Percentiles rank a stretch among this genome's conserved stretches.
These are phyloP conservation scores for Whitmania pigra DNA, from an alignment of 1,140 invertebrate genomes.

Conservation along the genomic window DNA sequence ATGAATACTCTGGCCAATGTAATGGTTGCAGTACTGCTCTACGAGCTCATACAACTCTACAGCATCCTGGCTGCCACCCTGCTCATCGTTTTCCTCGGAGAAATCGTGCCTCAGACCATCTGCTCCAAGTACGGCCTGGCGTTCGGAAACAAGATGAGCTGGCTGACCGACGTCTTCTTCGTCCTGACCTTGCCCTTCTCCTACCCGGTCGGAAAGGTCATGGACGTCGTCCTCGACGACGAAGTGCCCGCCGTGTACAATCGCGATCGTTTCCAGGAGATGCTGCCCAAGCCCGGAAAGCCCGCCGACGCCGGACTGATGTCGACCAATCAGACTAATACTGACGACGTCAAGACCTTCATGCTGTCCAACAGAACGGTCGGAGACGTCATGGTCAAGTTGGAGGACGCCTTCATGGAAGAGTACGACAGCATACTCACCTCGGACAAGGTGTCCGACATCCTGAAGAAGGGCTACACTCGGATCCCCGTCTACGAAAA, in stretches of 20 bases:
- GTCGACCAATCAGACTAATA: conserved; percentile 80
- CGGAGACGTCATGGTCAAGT: conserved; percentile 18
- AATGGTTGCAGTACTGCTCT: conserved; percentile 84
- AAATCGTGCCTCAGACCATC: conserved; percentile 80
- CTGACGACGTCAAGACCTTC: conserved; percentile 57
- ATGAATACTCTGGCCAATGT: conserved; percentile 98
- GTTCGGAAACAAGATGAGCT: conserved; percentile 84
- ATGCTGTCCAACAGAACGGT: conserved; percentile 19
- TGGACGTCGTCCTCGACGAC: conserved; percentile 74
- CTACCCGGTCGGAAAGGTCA: conserved; percentile 78
- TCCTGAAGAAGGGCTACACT: conserved; percentile 18
- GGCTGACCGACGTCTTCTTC: conserved; percentile 87
- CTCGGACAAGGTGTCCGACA: conserved; percentile 12
- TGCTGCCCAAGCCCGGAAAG: conserved; percentile 51
- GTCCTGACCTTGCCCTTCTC: conserved; percentile 81
- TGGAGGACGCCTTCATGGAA: conserved; percentile 22
- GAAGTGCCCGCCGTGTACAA: conserved; percentile 95
- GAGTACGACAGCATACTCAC: conserved; percentile 11
- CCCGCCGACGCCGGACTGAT: conserved; percentile 55
- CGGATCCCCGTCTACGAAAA: conserved; percentile 21
- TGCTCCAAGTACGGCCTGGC: conserved; percentile 88
- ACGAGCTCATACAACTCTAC: conserved; percentile 70
- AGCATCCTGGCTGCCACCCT: conserved; percentile 62
- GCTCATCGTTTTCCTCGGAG: conserved; percentile 86
- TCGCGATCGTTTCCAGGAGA: conserved; percentile 82